Evolutionary conservation across 1,140 invertebrate genomes (phyloP).

Genomic region (Subanguina moxae): DNA sequence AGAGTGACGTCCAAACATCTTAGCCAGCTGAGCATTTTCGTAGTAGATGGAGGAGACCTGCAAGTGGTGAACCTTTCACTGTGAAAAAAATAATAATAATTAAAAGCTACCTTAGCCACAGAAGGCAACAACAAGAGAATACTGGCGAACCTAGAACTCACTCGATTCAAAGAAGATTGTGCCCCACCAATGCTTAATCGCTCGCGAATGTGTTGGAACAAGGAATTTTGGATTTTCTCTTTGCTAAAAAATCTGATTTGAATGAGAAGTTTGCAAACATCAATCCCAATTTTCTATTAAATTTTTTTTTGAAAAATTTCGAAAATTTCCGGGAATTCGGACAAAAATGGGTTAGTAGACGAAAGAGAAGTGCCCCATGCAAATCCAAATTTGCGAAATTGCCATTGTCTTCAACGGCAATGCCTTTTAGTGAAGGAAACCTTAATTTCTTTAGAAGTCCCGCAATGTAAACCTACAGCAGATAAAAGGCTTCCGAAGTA

Average conservation of each 20-base stretch:
- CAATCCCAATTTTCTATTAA: no score
- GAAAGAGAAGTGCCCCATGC: no score
- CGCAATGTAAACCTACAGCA: neutral
- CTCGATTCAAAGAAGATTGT: constrained; percentile 29
- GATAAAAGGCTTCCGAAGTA: constrained; percentile 5
- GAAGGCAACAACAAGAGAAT: constrained; percentile 40
- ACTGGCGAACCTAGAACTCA: constrained; percentile 43
- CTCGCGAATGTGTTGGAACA: constrained; percentile 47
- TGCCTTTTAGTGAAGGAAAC: no score
- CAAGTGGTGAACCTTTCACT: no score
- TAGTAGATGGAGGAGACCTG: constrained; percentile 37
- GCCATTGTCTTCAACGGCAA: no score
- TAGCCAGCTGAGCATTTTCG: constrained; percentile 44
- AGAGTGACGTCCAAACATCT: constrained; percentile 43
- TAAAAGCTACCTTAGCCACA: constrained; percentile 36
- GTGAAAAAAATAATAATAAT: no score
- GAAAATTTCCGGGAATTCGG: no score
- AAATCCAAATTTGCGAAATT: no score
- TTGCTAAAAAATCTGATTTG: neutral
- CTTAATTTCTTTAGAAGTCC: no score
- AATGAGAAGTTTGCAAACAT: no score
- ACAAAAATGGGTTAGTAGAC: no score
- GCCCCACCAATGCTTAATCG: constrained; percentile 11
- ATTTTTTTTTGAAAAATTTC: no score
- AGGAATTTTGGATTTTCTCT: constrained; percentile 11